These are phyloP conservation scores for Argyresthia goedartella DNA, from an alignment of 2,888 invertebrate species.

Conservation along the genomic window DNA sequence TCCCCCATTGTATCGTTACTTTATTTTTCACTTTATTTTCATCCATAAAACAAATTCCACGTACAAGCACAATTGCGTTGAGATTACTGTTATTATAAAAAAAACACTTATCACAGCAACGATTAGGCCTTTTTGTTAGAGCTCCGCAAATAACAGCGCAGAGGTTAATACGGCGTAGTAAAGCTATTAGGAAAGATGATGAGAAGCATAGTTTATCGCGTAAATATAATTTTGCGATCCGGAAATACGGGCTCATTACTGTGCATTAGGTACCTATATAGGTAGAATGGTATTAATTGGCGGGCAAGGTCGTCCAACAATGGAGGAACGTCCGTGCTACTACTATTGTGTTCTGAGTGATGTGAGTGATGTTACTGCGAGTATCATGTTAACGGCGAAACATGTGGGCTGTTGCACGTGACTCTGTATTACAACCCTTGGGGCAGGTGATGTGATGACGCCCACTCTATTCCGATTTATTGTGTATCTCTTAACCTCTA, in stretches of 20 bases:
- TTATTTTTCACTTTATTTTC: too few relatives aligned
- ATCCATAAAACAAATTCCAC: neutral
- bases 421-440: too few relatives aligned
- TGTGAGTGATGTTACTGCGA: too few relatives aligned
- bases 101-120: too few relatives aligned
- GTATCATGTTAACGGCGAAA: too few relatives aligned
- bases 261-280: constrained; percentile 22
- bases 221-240: constrained; percentile 21
- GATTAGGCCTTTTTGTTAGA: too few relatives aligned
- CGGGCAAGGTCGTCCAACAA: constrained; percentile 31
- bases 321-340: constrained; percentile 10
- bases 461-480: too few relatives aligned
- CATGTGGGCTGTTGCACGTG: too few relatives aligned
- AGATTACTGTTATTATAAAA: neutral
- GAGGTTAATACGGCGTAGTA: neutral
- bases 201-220: constrained; percentile 5
- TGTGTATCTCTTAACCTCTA: too few relatives aligned
- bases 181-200: constrained; percentile 9
- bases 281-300: constrained; percentile 25
- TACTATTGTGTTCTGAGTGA: neutral
- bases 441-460: too few relatives aligned
- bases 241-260: constrained; percentile 26
- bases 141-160: too few relatives aligned
- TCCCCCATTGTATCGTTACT: too few relatives aligned
- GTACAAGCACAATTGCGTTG: neutral